These are phyloP conservation scores for Pseudococcus longispinus DNA, from an alignment of 2,888 invertebrate species.

Conservation along the genomic window DNA sequence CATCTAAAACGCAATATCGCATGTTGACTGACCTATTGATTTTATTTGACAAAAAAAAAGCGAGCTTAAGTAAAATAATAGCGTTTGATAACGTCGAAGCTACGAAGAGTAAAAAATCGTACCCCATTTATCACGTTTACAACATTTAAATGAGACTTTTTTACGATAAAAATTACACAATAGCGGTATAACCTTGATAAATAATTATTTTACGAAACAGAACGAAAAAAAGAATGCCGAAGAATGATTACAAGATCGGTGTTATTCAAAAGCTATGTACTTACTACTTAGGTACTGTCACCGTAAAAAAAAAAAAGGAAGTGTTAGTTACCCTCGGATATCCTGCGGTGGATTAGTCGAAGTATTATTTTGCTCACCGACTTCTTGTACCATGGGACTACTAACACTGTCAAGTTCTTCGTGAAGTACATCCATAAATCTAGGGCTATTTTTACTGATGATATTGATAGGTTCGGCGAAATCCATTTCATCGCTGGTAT, in stretches of 20 bases:
- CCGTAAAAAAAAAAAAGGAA: background rate
- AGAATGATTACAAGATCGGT: background rate
- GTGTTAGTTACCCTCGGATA: conserved; percentile 59
- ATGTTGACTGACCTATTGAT: background rate
- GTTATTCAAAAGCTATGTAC: background rate
- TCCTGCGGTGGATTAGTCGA: conserved; percentile 47
- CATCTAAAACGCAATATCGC: background rate
- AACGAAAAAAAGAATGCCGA: background rate
- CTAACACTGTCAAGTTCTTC: conserved; percentile 46
- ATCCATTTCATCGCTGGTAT: conserved; percentile 45
- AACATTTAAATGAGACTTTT: background rate
- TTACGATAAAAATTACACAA: background rate
- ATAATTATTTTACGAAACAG: background rate
- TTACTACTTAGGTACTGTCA: background rate
- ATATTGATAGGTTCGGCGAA: conserved; percentile 28
- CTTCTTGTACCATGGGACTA: background rate
- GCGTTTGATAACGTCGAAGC: background rate
- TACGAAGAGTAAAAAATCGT: background rate
- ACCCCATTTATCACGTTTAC: background rate
- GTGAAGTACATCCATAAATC: conserved; percentile 55
- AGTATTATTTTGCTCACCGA: conserved; percentile 48
- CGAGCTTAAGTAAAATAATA: background rate
- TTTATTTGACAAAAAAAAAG: background rate
- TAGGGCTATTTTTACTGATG: conserved; percentile 41
- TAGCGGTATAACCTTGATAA: background rate